phyloP scores from a whole-genome alignment of 2,888 invertebrate genomes.

The Coenonympha glycerion region DNA sequence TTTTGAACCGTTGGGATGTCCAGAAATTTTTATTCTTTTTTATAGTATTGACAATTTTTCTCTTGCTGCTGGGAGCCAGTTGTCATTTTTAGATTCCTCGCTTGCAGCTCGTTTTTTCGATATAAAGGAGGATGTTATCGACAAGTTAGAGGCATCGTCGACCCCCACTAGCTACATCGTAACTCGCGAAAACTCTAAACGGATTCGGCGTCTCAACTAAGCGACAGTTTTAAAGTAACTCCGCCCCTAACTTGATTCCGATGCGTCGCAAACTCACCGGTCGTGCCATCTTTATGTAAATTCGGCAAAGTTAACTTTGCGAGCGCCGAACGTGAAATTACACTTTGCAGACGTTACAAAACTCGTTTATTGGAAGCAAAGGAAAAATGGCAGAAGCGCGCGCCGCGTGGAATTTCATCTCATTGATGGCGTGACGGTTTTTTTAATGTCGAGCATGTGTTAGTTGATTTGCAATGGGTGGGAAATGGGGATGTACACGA shows the following conservation, averaged over 20 bases:
- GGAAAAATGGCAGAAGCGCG: slow-evolving; percentile 34
- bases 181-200: slow-evolving; percentile 64
- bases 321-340: slow-evolving; percentile 22
- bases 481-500: slow-evolving; percentile 21
- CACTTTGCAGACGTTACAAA: slow-evolving; percentile 21
- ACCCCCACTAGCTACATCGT: slow-evolving; percentile 25
- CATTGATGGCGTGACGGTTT: slow-evolving; percentile 55
- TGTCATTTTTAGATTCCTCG: too few relatives aligned
- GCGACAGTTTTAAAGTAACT: slow-evolving; percentile 73
- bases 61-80: too few relatives aligned
- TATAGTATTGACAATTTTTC: too few relatives aligned
- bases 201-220: slow-evolving; percentile 71
- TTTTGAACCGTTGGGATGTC: too few relatives aligned
- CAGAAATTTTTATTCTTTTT: too few relatives aligned
- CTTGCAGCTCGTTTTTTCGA: too few relatives aligned
- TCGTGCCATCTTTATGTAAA: slow-evolving; percentile 69
- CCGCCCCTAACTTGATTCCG: slow-evolving; percentile 69
- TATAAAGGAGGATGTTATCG: slow-evolving; percentile 5
- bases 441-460: slow-evolving; percentile 52
- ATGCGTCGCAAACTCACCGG: slow-evolving; percentile 57
- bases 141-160: slow-evolving; percentile 1
- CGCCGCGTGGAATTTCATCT: slow-evolving; percentile 50
- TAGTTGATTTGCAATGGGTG: slow-evolving; percentile 45
- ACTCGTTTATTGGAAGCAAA: slow-evolving; percentile 30
- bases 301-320: slow-evolving; percentile 52